phyloP scores from a whole-genome alignment of 2,797 vertebrate genomes.

The Morelia viridis region DNA sequence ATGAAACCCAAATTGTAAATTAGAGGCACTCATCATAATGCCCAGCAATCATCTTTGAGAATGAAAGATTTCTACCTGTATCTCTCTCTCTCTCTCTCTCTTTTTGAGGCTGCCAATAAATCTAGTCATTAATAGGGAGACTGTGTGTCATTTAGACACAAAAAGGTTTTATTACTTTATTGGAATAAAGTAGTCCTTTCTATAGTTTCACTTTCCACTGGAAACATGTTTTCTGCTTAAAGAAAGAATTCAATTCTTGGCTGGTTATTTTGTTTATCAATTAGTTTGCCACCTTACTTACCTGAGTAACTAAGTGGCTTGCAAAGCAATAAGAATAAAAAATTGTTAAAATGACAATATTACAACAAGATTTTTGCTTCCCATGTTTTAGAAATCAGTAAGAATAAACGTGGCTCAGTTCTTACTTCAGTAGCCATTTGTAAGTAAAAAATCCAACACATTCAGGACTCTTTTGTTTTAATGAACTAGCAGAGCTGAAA shows the following conservation, averaged over 20 bases:
- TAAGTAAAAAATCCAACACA: constrained; percentile 47
- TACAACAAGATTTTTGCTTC: constrained; percentile 26
- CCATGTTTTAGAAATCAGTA: constrained; percentile 42
- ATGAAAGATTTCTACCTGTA: not conserved
- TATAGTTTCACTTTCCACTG: constrained; percentile 14
- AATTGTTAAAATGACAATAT: constrained; percentile 31
- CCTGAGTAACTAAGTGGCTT: constrained; percentile 31
- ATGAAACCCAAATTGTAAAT: not conserved
- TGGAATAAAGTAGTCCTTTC: not conserved
- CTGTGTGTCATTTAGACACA: not conserved
- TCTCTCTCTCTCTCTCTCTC: too few species aligned
- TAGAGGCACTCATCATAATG: not conserved
- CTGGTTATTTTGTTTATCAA: not conserved
- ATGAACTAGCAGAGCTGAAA: constrained; percentile 58
- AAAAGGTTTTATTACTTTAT: not conserved
- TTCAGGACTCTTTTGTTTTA: constrained; percentile 57
- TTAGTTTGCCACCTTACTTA: not conserved
- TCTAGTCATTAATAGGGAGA: not conserved
- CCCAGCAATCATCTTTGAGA: not conserved
- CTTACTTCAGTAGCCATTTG: constrained; percentile 54
- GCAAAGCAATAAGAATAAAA: constrained; percentile 34
- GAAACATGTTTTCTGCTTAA: constrained; percentile 36
- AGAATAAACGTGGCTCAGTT: constrained; percentile 44
- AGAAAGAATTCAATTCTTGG: constrained; percentile 49
- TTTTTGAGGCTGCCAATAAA: not conserved